phyloP scores from a whole-genome alignment of 2,888 invertebrate species.

The Netelia melanura region DNA sequence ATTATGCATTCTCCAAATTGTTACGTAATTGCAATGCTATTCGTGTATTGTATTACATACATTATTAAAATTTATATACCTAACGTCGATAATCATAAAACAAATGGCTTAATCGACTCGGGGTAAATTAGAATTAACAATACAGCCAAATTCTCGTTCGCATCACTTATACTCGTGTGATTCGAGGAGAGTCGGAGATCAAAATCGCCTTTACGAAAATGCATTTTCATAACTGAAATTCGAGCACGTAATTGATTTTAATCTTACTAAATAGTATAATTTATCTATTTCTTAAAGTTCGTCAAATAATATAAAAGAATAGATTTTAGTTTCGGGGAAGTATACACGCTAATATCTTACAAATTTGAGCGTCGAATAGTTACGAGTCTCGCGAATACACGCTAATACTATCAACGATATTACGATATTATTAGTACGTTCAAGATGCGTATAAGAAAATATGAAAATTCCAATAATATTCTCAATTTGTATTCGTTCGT shows the following conservation, averaged over 20 bases:
- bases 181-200: neutral
- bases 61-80: conserved; percentile 31
- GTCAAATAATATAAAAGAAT: neutral
- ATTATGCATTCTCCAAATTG: conserved; percentile 30
- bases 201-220: neutral
- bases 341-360: conserved; percentile 61
- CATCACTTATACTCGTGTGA: neutral
- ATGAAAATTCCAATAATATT: conserved; percentile 22
- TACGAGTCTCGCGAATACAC: conserved; percentile 60
- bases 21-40: conserved; percentile 39
- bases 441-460: conserved; percentile 47
- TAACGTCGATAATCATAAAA: conserved; percentile 6
- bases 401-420: conserved; percentile 42
- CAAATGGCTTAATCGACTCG: neutral
- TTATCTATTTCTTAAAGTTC: neutral
- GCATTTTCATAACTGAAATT: neutral
- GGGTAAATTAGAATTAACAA: conserved; percentile 10
- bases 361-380: conserved; percentile 64
- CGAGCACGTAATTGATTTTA: neutral
- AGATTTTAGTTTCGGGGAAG: neutral
- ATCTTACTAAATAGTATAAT: neutral
- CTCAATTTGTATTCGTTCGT: conserved; percentile 27
- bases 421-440: conserved; percentile 12
- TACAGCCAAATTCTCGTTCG: neutral
- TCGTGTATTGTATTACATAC: conserved; percentile 29